Evolutionary conservation across 2,888 invertebrate genomes (phyloP), one percentile per base, ranked within the genome.

Genomic region (Baccha elongata): DNA sequence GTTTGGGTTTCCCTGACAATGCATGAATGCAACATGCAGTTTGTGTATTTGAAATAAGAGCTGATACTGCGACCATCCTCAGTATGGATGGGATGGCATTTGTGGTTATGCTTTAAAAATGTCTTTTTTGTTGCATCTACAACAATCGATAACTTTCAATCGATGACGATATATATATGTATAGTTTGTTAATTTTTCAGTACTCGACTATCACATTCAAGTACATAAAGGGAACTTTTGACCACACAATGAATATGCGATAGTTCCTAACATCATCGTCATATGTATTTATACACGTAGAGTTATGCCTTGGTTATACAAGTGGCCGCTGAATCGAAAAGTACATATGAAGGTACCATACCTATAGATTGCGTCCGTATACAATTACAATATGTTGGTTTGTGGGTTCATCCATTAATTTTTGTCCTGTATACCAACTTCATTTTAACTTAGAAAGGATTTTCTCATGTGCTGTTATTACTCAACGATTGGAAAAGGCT

Each of bases 81-180:
- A 21, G 15, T 4, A 35, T 19, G 23, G 23, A 58, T 40, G 29
- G 48, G 11, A 60, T 44, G 32, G n/a, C n/a, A n/a, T n/a, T n/a
- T 60, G 71, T 15, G 60, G 60, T 71, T 60, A 37, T 72, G 17
- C 52, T 35, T 32, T 35, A 17, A 53, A 53, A 44, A 26, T 40
- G 60, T 44, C 32, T 42, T 26, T 1, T 62, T 32, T 72, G 29
- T 13, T 71, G 71, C 52, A 52, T 44, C 53, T 64, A 44, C 62
- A 53, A 64, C 52, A 42, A 72, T 62, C 62, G 62, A 72, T 72
- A 72, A 62, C 50, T 71, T 71, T 71, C 71, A 62, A 52, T 50
- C 32, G 42, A 42, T 29, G 19, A 8, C 2, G 44, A 8, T 5
- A 26, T 19, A n/a, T 10, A 21, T 1, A 11, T 17, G 40, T 40